Conservation (phyloP, 2,888 invertebrate species). For the Merodon equestris region DNA sequence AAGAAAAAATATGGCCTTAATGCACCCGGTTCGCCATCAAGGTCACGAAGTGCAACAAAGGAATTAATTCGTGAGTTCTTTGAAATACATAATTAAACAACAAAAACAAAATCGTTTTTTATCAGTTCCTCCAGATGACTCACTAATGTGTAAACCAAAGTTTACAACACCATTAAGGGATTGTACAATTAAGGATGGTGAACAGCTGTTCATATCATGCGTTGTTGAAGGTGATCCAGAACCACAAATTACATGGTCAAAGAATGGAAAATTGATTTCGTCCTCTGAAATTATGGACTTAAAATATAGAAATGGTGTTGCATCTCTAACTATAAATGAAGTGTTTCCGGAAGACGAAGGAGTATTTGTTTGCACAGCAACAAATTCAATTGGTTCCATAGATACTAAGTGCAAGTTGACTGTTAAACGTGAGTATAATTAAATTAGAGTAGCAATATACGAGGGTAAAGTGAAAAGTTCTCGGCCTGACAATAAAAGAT, state of each 20-base stretch:
- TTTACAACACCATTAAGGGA: conserved; percentile 89
- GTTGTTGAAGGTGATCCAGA: conserved; percentile 95
- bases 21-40: conserved; percentile 89
- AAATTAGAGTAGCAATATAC: no score
- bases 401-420: conserved; percentile 91
- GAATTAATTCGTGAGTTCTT: conserved; percentile 83
- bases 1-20: conserved; percentile 85
- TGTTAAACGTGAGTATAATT: conserved; percentile 86
- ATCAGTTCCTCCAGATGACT: conserved; percentile 90
- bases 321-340: conserved; percentile 92
- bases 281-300: conserved; percentile 93
- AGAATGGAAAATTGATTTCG: conserved; percentile 87
- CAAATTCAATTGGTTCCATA: conserved; percentile 92
- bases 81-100: background rate
- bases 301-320: conserved; percentile 94
- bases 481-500: no score
- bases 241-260: conserved; percentile 93
- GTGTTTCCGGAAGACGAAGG: conserved; percentile 97
- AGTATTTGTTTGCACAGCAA: conserved; percentile 92
- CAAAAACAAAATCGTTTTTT: background rate
- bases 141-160: conserved; percentile 91
- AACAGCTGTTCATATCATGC: conserved; percentile 88
- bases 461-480: no score
- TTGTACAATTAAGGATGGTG: conserved; percentile 91
- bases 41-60: conserved; percentile 93